Conservation (phyloP, 2,797 vertebrate species). For the Pagetopsis macropterus region DNA sequence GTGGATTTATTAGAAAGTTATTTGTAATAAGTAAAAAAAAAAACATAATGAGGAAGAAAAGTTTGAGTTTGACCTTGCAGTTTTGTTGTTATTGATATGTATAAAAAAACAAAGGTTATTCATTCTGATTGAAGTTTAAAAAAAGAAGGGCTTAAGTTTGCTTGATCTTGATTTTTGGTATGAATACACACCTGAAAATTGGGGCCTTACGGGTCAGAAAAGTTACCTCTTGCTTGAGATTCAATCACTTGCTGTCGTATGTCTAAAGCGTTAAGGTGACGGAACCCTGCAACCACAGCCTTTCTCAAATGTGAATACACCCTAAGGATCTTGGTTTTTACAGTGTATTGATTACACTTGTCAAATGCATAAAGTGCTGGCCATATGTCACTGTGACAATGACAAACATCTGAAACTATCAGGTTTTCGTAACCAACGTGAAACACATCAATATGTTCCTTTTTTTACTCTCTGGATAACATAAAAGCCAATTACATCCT, state of each 20-base stretch:
- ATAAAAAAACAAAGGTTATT: background rate
- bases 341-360: constrained; percentile 1
- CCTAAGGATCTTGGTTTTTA: background rate
- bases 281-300: background rate
- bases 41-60: too few species aligned
- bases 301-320: constrained; percentile 21
- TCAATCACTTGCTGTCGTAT: background rate
- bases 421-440: background rate
- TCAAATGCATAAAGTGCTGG: background rate
- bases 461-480: background rate
- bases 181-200: too few species aligned
- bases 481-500: background rate
- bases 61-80: too few species aligned
- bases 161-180: too few species aligned
- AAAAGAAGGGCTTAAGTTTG: background rate
- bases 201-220: too few species aligned
- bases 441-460: background rate
- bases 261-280: background rate
- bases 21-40: too few species aligned
- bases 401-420: background rate
- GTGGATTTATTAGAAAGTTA: too few species aligned
- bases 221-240: constrained; percentile 4
- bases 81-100: too few species aligned
- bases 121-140: background rate
- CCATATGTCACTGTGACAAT: background rate